These are phyloP conservation scores for Apeltes quadracus DNA, from an alignment of 2,113 vertebrate species.

Conservation along the genomic window DNA sequence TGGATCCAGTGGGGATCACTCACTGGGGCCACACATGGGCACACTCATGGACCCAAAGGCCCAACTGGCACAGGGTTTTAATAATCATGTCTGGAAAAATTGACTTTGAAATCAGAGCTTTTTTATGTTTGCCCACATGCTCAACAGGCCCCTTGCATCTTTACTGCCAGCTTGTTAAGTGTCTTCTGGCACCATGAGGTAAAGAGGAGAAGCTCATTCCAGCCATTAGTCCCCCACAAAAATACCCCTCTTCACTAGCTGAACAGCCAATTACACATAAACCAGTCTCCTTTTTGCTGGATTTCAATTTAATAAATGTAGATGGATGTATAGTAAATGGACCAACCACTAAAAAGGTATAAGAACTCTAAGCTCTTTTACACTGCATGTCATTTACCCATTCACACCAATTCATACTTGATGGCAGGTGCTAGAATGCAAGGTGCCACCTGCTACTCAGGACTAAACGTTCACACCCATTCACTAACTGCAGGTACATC, in stretches of 20 bases:
- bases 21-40: slow-evolving; percentile 49
- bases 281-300: not conserved
- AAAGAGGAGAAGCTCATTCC: slow-evolving; percentile 67
- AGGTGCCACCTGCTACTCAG: not conserved
- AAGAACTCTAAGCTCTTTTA: not conserved
- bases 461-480: not conserved
- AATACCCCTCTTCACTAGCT: slow-evolving; percentile 14
- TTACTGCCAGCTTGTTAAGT: slow-evolving; percentile 84
- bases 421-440: not conserved
- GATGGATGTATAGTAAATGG: slow-evolving; percentile 1
- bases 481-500: not conserved
- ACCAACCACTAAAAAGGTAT: not conserved
- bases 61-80: slow-evolving; percentile 81
- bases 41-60: slow-evolving; percentile 48
- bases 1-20: slow-evolving; percentile 38
- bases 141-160: slow-evolving; percentile 81
- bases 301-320: not conserved
- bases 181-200: slow-evolving; percentile 81
- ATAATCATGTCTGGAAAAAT: slow-evolving; percentile 85
- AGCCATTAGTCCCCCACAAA: slow-evolving; percentile 12
- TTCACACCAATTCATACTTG: not conserved
- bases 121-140: slow-evolving; percentile 88
- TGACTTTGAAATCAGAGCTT: slow-evolving; percentile 83
- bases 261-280: slow-evolving; percentile 25
- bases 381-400: not conserved